Evolutionary conservation across 37 sponge, comb jelly and placozoan species (phyloP).

Genomic region (Beroe ovata): DNA sequence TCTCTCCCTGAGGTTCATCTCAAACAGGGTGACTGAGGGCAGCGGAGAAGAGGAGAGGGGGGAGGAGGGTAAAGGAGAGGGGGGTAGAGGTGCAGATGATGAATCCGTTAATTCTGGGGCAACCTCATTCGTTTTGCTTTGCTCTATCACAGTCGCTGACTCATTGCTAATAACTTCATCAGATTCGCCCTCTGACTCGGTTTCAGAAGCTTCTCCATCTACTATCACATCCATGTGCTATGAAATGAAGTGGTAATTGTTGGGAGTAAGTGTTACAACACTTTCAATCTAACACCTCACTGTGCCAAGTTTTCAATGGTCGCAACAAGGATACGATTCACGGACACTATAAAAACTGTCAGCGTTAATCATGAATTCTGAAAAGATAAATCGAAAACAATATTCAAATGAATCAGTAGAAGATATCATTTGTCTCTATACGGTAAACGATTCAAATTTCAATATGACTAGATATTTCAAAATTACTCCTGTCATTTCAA

Average conservation of each 20-base stretch:
- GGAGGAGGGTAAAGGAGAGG: background rate
- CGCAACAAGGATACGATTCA: no score
- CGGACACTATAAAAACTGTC: no score
- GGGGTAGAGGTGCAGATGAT: background rate
- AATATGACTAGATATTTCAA: no score
- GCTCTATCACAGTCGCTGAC: background rate
- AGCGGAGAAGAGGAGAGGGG: background rate
- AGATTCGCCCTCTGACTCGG: constrained; percentile 44
- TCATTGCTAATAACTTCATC: background rate
- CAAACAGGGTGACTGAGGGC: constrained; percentile 4
- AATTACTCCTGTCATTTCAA: no score
- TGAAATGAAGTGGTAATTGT: background rate
- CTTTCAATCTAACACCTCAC: background rate
- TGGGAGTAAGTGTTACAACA: background rate
- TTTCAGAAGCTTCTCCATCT: constrained; percentile 57
- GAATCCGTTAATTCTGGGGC: background rate
- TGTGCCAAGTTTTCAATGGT: no score
- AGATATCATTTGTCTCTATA: no score
- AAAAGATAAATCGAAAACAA: no score
- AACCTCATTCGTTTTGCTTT: background rate
- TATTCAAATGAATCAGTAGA: no score
- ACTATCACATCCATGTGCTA: background rate
- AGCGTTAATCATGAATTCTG: no score
- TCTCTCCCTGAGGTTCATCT: constrained; percentile 15
- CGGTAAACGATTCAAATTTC: no score